phyloP scores from a whole-genome alignment of 2,888 invertebrate species.

The Hypomecis atomaria region DNA sequence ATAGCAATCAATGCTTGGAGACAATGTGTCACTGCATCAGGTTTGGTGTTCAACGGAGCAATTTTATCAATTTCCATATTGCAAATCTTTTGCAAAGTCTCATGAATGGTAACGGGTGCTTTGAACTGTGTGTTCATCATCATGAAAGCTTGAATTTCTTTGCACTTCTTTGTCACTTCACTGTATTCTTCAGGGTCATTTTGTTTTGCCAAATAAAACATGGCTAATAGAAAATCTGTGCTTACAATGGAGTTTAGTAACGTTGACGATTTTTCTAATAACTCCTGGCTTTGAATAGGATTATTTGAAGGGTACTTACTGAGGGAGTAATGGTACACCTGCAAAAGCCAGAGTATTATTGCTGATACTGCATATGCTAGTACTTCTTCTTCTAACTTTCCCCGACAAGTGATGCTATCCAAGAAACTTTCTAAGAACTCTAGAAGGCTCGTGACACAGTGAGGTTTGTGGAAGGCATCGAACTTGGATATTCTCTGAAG shows the following conservation, averaged over 20 bases:
- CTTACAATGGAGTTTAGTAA: slow-evolving; percentile 88
- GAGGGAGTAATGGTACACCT: slow-evolving; percentile 86
- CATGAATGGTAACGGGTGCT: slow-evolving; percentile 84
- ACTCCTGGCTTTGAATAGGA: slow-evolving; percentile 82
- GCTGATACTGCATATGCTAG: slow-evolving; percentile 93
- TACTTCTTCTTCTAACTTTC: slow-evolving; percentile 94
- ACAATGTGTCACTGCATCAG: slow-evolving; percentile 88
- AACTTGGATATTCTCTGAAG: slow-evolving; percentile 95
- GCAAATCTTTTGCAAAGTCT: slow-evolving; percentile 85
- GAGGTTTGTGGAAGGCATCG: slow-evolving; percentile 93
- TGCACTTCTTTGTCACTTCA: slow-evolving; percentile 90
- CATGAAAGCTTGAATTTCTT: slow-evolving; percentile 87
- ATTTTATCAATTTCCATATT: slow-evolving; percentile 87
- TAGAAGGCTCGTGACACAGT: slow-evolving; percentile 93
- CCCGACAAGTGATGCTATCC: slow-evolving; percentile 87
- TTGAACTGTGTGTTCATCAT: slow-evolving; percentile 85
- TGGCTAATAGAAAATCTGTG: slow-evolving; percentile 91
- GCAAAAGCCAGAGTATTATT: slow-evolving; percentile 91
- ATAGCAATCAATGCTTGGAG: slow-evolving; percentile 93
- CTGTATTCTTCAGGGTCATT: slow-evolving; percentile 89
- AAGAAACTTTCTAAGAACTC: slow-evolving; percentile 92
- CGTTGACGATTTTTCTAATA: slow-evolving; percentile 88
- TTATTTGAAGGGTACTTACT: slow-evolving; percentile 78
- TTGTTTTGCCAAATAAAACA: slow-evolving; percentile 92
- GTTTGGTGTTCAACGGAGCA: slow-evolving; percentile 80